These are phyloP conservation scores for Paramuricea clavata DNA, from an alignment of 92 coral and sea anemone genomes.

Conservation along the genomic window DNA sequence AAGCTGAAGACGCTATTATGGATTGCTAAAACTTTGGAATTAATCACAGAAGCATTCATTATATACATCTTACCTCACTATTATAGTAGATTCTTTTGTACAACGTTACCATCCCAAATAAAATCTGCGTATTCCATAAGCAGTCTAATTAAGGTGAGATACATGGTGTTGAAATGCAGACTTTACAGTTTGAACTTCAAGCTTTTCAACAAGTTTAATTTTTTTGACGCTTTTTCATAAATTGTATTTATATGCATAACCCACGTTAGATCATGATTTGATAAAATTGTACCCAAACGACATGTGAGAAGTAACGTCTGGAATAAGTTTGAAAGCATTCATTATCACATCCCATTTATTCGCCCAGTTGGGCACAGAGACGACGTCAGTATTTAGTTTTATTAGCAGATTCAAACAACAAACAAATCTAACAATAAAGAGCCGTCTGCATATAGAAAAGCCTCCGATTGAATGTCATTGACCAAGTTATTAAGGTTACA, in stretches of 20 bases:
- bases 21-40: not conserved
- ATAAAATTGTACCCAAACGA: slow-evolving; percentile 18
- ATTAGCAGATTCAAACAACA: slow-evolving; percentile 28
- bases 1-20: slow-evolving; percentile 50
- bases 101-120: not conserved
- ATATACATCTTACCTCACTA: no score
- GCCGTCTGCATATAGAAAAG: slow-evolving; percentile 44
- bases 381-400: slow-evolving; percentile 36
- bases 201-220: not conserved
- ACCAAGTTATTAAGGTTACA: slow-evolving; percentile 56
- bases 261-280: slow-evolving; percentile 33
- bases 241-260: not conserved
- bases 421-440: slow-evolving; percentile 28
- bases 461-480: slow-evolving; percentile 13
- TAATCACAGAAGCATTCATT: no score
- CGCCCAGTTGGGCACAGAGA: slow-evolving; percentile 19
- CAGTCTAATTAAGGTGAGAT: not conserved
- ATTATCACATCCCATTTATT: slow-evolving; percentile 46
- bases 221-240: not conserved
- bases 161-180: not conserved
- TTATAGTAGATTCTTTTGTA: not conserved
- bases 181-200: not conserved
- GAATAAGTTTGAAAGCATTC: slow-evolving; percentile 30
- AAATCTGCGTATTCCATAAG: not conserved
- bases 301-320: slow-evolving; percentile 30